Base-by-base conservation (phyloP, 1,140 invertebrate species). In the Tribolium castaneum region DNA sequence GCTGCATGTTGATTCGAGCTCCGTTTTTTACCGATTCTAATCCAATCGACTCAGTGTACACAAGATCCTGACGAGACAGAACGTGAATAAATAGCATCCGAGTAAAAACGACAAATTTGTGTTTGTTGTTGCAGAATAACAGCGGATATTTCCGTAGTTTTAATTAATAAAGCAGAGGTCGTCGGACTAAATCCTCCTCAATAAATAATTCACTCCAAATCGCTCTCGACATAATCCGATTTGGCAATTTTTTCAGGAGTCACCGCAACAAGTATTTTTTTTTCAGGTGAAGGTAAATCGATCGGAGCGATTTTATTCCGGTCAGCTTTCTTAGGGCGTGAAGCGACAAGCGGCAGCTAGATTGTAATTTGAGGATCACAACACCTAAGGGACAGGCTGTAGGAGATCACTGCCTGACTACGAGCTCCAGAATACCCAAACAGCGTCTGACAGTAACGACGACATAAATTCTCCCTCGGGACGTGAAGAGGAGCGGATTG, bases 381-480 rank as follows among this genome's bases (percentile, higher is more conserved):
- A 80, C 82, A 83, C 82, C 82, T 81, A 77, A 66, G 82, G 82
- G 82, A 83, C 80, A 75, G 54, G 59, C 50, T 76, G 54, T 25
- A 70, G 75, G 49, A 80, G 80, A 78, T 80, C 80, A 76, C 79
- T 76, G 70, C 75, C 71, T 70, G 76, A 54, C 73, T 52, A 72
- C 77, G 75, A 51, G 52, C 80, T 70, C 78, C 75, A 75, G 82
- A 82, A 85, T 85, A 85, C 82, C 83, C 85, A 84, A 85, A 85
- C 85, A 84, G 82, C 80, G 82, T 82, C 84, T 85, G 85, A 86
- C 85, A 84, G 83, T 85, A 86, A 86, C 84, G 83, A 83, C 83
- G 85, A 85, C 84, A 85, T 86, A 86, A 86, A 86, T 86, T 85
- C 81, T 83, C 85, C 83, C 84, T 72, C 70, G 84, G 81, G 84